Base-by-base conservation (phyloP, 2,113 vertebrate species). In the Trochalopteron elliotii region DNA sequence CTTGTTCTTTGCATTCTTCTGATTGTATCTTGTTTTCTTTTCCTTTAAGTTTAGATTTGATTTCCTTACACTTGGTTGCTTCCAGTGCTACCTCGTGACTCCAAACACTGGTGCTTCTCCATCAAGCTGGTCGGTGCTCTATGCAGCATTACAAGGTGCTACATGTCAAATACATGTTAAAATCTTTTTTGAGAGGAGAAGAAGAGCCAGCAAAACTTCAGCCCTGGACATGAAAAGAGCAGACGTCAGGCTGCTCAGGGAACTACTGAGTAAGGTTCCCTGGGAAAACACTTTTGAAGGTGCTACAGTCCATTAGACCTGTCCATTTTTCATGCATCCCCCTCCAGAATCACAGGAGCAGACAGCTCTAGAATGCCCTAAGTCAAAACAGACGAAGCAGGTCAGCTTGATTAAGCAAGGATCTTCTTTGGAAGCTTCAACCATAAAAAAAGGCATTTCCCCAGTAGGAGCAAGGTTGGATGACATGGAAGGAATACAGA, bases 51-150 rank as follows among this genome's bases (percentile, higher is more conserved):
- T 12, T 19, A 13, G 27, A 30, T 69, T 52, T 65, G 1, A 22
- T 63, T 74, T 70, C 22, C 17, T 56, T 18, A 13, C 7, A 9
- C 4, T 6, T 4, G 44, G 15, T 22, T 74, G 8, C 39, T 87
- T 49, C 17, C 25, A 12, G 2, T 37, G 10, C 35, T 72, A 19
- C 23, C 1, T 1, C 0, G 0, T 37, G 7, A n/a, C 40, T 76
- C 15, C 44, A n/a, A 27, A 17, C 2, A 2, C 5, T 4, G 11
- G 2, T 22, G 27, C 5, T 39, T 80, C 39, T 76, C 30, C 11
- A 7, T 7, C 45, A 11, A 42, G 12, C 7, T 35, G 35, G 30
- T 12, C 0, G 0, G 7, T 10, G 11, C 27, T 63, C 15, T 2
- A 0, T 31, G 5, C 20, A 20, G 5, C 13, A 2, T 49, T 35